Percentiles rank a stretch among this genome's conserved stretches.
phyloP scores from a whole-genome alignment of 1,140 invertebrate species.

The Propsilocerus akamusi region DNA sequence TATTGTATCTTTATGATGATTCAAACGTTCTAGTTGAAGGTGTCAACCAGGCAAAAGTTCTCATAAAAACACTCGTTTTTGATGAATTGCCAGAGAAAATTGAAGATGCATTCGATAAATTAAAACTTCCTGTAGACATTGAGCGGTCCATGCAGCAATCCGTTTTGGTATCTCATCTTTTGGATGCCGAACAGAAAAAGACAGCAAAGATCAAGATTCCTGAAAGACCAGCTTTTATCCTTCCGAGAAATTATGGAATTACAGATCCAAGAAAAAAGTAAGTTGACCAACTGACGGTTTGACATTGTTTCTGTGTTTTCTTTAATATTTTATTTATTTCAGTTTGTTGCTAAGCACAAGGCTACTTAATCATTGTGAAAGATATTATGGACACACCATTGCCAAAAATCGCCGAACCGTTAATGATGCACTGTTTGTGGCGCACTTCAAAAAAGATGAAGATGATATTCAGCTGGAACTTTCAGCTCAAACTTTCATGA shows the following conservation, averaged over 20 bases:
- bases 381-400: conserved; percentile 30
- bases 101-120: conserved; percentile 23
- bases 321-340: conserved; percentile 19
- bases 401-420: conserved; percentile 31
- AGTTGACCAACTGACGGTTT: conserved; percentile 22
- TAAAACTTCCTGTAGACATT: conserved; percentile 28
- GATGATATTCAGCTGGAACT: conserved; percentile 43
- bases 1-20: conserved; percentile 36
- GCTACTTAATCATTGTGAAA: conserved; percentile 49
- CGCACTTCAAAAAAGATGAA: conserved; percentile 36
- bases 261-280: conserved; percentile 49
- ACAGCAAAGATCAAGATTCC: conserved; percentile 52
- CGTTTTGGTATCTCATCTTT: conserved; percentile 49
- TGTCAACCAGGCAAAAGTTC: conserved; percentile 44
- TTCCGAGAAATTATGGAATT: conserved; percentile 52
- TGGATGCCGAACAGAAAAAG: conserved; percentile 58
- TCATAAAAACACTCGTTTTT: conserved; percentile 54
- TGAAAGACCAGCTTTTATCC: conserved; percentile 45
- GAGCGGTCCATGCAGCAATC: conserved; percentile 34
- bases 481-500: conserved; percentile 39
- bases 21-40: conserved; percentile 49
- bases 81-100: conserved; percentile 38
- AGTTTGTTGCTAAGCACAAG: conserved; percentile 49
- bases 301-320: conserved; percentile 5
- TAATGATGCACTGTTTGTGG: conserved; percentile 32